Evolutionary conservation across 2,888 invertebrate genomes (phyloP), one percentile per base, ranked within the genome.

Genomic region (Anthrax anthrax): DNA sequence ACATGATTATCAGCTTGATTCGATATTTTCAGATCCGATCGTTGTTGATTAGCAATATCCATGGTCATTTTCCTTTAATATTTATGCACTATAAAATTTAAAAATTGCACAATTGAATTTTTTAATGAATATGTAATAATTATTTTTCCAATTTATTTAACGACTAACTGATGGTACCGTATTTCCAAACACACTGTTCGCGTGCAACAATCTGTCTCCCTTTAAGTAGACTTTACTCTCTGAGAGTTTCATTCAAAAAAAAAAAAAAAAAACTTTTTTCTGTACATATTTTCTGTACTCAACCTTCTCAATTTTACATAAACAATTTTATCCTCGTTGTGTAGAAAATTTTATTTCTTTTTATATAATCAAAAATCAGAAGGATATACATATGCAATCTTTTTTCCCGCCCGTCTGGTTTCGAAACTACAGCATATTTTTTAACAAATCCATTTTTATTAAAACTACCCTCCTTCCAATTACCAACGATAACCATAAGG

Each of bases 21-120:
- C 10, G 63, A 55, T 54, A 62, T 72, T 56, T 72, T 74, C 9
- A 72, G 59, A 54, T 74, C 72, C n/a, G 72, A 70, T 44, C 58
- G 60, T 40, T 57, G 59, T 23, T 60, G 59, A 59, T 36, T 55
- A 37, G 54, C 53, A 69, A 78, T 73, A 73, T 81, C 81, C 81
- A 81, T 81, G 70, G 78, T 80, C 77, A 80, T 78, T 61, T 70
- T 73, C 65, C 10, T 4, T 34, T 34, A 34, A 34, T 12, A n/a
- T 12, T 34, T 14, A 14, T 12, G 10, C 34, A 34, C 5, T 12
- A 8, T 12, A 23, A 4, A 23, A 23, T 23, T 6, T 23, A 6
- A 4, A 16, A 41, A 12, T 16, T 16, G n/a, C 9, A 23, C 8
- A 23, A 23, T 6, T 23, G 8, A 23, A 23, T 23, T 23, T 23